Evolutionary conservation across 2,888 invertebrate species (phyloP).

Genomic region (Lissocephala sabroskyi): DNA sequence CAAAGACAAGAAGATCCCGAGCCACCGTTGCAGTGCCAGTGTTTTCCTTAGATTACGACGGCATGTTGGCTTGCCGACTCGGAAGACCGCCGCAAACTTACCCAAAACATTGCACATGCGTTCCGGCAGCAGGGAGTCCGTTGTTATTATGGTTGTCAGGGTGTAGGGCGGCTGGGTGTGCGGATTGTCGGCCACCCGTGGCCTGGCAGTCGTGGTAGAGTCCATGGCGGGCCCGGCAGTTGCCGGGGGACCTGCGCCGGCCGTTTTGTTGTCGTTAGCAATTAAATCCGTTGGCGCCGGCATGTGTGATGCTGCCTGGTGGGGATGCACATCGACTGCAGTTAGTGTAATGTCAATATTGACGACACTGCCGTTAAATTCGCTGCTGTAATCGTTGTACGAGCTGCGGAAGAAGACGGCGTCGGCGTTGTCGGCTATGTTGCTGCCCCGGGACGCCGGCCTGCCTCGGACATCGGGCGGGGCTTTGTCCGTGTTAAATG

Average conservation of each 20-base stretch:
- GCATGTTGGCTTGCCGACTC: too few relatives aligned
- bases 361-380: slow-evolving; percentile 68
- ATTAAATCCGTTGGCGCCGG: slow-evolving; percentile 55
- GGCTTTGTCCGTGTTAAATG: background rate
- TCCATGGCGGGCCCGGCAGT: slow-evolving; percentile 12
- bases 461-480: slow-evolving; percentile 31
- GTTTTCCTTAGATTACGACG: too few relatives aligned
- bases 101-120: slow-evolving; percentile 56
- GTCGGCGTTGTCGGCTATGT: slow-evolving; percentile 38
- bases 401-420: slow-evolving; percentile 66
- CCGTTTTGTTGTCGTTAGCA: slow-evolving; percentile 55
- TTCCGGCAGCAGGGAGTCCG: slow-evolving; percentile 36
- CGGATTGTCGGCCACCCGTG: slow-evolving; percentile 37
- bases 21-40: too few relatives aligned
- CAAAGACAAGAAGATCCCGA: too few relatives aligned
- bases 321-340: slow-evolving; percentile 62
- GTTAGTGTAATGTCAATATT: slow-evolving; percentile 70
- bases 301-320: slow-evolving; percentile 13
- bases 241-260: slow-evolving; percentile 28
- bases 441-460: slow-evolving; percentile 29
- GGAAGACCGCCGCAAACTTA: too few relatives aligned
- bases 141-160: slow-evolving; percentile 51
- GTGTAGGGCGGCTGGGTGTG: slow-evolving; percentile 38
- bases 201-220: slow-evolving; percentile 21
- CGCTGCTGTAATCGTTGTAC: slow-evolving; percentile 68